Conservation (phyloP, 2,113 vertebrate species). For the Phasianus colchicus region DNA sequence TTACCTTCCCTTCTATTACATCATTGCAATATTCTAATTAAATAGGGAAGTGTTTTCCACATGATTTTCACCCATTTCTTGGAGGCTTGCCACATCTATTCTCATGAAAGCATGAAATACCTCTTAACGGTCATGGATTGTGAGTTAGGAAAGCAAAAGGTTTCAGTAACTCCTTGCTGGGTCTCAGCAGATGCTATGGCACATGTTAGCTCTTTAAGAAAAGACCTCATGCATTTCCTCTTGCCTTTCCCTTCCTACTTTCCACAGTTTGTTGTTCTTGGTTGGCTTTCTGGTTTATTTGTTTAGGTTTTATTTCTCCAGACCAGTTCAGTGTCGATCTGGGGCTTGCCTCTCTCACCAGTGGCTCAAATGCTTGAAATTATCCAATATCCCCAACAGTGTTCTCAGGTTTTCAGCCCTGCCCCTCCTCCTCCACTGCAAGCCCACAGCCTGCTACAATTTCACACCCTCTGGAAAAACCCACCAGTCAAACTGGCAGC, state of each 20-base stretch:
- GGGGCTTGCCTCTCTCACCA: neutral
- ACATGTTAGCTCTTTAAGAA: neutral
- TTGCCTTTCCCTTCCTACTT: neutral
- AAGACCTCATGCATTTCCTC: neutral
- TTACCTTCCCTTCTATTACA: neutral
- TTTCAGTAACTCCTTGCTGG: neutral
- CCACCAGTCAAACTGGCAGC: neutral
- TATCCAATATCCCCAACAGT: neutral
- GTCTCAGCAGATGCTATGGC: neutral
- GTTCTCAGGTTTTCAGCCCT: neutral
- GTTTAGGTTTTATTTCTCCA: neutral
- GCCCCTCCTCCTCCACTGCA: neutral
- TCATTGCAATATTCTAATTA: neutral
- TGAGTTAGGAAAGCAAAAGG: neutral
- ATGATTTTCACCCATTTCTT: neutral
- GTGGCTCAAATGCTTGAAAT: neutral
- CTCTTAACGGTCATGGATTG: neutral
- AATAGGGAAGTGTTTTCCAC: neutral
- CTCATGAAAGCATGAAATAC: neutral
- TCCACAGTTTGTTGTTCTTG: neutral
- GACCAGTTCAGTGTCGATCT: neutral
- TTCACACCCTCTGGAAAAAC: neutral
- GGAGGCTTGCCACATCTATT: neutral
- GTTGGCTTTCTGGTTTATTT: neutral
- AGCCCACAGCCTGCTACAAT: neutral